These are phyloP conservation scores for Bombus huntii DNA, from an alignment of 1,140 invertebrate species.

Conservation along the genomic window DNA sequence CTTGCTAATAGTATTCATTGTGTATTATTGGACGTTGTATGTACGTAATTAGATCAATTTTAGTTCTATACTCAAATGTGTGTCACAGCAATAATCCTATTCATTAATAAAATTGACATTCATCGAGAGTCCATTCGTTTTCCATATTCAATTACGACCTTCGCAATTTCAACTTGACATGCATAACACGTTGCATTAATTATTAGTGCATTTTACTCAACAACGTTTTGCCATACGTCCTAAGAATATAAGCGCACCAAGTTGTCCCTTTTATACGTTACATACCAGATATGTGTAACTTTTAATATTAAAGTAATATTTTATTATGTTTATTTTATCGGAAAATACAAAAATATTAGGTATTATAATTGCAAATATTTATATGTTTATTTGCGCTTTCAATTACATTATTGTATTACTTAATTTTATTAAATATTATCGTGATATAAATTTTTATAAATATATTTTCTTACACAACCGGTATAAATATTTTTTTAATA, in stretches of 20 bases:
- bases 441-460: no score
- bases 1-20: not conserved
- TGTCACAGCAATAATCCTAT: not conserved
- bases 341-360: no score
- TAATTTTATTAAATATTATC: no score
- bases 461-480: no score
- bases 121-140: conserved; percentile 11
- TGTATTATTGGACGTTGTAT: not conserved
- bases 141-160: conserved; percentile 13
- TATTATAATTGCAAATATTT: no score
- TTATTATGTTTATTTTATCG: no score
- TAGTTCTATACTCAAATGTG: not conserved
- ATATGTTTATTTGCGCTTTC: no score
- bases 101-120: conserved; percentile 15
- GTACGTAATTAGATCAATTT: not conserved
- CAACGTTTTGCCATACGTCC: not conserved
- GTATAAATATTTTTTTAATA: no score
- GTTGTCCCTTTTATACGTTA: not conserved
- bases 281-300: no score
- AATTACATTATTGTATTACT: no score
- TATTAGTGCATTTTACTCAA: conserved; percentile 4
- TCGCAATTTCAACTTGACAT: conserved; percentile 2
- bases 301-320: no score
- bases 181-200: conserved; percentile 25
- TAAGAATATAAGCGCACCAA: not conserved